Conservation (phyloP, 2,797 vertebrate genomes). For the Bradypus variegatus region DNA sequence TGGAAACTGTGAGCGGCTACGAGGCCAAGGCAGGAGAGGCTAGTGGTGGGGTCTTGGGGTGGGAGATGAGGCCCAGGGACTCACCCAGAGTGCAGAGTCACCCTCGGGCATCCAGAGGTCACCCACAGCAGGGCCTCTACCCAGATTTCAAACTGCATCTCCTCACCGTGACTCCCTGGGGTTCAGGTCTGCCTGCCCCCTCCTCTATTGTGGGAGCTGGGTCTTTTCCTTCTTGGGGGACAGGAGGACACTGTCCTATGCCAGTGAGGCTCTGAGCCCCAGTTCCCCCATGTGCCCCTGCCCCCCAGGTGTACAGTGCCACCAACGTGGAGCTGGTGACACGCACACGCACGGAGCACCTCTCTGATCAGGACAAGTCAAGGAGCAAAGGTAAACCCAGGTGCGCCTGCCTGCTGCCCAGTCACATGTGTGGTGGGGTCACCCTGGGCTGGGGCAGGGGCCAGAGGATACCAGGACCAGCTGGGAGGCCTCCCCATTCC, state of each 20-base stretch:
- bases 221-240: not conserved
- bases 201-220: not conserved
- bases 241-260: not conserved
- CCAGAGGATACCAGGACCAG: not conserved
- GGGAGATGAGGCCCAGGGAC: not conserved
- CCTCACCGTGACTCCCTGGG: not conserved
- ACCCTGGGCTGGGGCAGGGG: not conserved
- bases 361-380: conserved; percentile 96
- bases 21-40: conserved; percentile 86
- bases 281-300: not conserved
- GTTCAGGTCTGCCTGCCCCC: not conserved
- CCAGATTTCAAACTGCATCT: not conserved
- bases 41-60: not conserved
- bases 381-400: conserved; percentile 87
- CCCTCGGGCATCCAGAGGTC: not conserved
- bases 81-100: not conserved
- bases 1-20: conserved; percentile 90
- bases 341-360: conserved; percentile 92
- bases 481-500: not conserved
- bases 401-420: conserved; percentile 52
- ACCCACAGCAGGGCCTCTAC: not conserved
- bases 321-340: conserved; percentile 95
- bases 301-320: conserved; percentile 90
- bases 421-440: not conserved
- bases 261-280: not conserved